phyloP scores from a whole-genome alignment of 2,797 vertebrate genomes.

The Coccyzus lansbergi region DNA sequence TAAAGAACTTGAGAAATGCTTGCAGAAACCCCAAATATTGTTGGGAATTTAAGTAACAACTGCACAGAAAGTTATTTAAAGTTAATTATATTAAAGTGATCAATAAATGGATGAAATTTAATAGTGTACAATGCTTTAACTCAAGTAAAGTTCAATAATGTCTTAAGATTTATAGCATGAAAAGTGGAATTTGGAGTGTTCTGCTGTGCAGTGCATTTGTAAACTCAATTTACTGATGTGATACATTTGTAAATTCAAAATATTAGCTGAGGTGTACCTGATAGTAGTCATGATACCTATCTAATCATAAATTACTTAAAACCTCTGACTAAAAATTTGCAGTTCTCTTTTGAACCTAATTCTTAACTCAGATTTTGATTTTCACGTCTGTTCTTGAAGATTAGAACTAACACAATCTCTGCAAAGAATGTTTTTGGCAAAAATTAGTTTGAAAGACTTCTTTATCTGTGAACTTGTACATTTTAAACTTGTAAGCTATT shows the following conservation, averaged over 20 bases:
- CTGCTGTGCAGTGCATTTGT: not conserved
- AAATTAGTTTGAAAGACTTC: not conserved
- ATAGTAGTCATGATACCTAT: not conserved
- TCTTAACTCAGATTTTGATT: not conserved
- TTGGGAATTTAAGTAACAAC: not conserved
- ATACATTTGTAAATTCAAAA: not conserved
- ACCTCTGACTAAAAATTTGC: not conserved
- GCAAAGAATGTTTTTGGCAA: not conserved
- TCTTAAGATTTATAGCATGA: not conserved
- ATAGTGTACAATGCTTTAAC: accelerated
- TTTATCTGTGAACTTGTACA: not conserved
- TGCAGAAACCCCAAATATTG: not conserved
- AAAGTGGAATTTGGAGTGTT: not conserved
- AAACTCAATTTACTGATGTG: not conserved
- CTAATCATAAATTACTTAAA: not conserved
- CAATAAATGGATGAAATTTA: not conserved
- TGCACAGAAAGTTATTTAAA: not conserved
- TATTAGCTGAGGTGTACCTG: not conserved
- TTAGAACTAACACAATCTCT: not conserved
- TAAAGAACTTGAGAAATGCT: not conserved
- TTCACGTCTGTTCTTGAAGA: not conserved
- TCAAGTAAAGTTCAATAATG: not conserved
- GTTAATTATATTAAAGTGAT: not conserved
- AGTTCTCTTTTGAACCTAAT: not conserved
- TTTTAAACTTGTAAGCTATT: not conserved